Conservation (phyloP, 2,888 invertebrate genomes). For the Liodrosophila aerea region DNA sequence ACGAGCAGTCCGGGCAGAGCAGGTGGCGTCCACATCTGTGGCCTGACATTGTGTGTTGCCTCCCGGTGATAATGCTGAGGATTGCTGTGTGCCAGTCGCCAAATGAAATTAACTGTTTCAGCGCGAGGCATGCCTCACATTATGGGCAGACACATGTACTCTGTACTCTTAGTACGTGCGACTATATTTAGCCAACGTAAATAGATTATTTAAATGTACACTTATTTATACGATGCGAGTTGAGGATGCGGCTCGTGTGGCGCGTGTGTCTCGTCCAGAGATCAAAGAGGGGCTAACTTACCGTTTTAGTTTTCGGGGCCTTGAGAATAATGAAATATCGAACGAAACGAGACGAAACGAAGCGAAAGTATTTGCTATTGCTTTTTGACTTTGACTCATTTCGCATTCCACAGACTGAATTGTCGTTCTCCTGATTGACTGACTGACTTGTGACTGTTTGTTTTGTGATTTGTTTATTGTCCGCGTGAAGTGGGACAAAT, state of each 20-base stretch:
- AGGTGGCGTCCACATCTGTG: too few relatives aligned
- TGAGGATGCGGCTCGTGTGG: too few relatives aligned
- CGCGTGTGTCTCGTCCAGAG: too few relatives aligned
- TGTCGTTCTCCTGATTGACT: slow-evolving; percentile 30
- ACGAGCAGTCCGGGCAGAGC: too few relatives aligned
- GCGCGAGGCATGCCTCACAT: slow-evolving; percentile 10
- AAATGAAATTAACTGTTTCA: slow-evolving; percentile 20
- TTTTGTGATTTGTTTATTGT: slow-evolving; percentile 41
- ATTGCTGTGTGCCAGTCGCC: not conserved
- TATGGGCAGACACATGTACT: too few relatives aligned
- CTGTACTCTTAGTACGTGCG: too few relatives aligned
- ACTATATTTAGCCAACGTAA: slow-evolving; percentile 29
- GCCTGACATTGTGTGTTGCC: too few relatives aligned
- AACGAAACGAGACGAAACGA: too few relatives aligned
- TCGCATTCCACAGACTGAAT: slow-evolving; percentile 48
- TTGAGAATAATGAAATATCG: slow-evolving; percentile 8
- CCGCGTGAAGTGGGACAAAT: slow-evolving; percentile 72
- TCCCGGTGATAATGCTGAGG: too few relatives aligned
- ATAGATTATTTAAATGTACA: slow-evolving; percentile 16
- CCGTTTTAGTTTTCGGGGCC: not conserved
- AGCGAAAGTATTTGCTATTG: slow-evolving; percentile 15
- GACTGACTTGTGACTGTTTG: slow-evolving; percentile 39
- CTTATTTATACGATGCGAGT: not conserved
- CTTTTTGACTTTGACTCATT: slow-evolving; percentile 62
- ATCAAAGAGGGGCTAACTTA: not conserved